Percentiles rank a stretch among this genome's conserved stretches.
These are phyloP conservation scores for Eilema griseolum DNA, from an alignment of 2,888 invertebrate genomes.

Conservation along the genomic window DNA sequence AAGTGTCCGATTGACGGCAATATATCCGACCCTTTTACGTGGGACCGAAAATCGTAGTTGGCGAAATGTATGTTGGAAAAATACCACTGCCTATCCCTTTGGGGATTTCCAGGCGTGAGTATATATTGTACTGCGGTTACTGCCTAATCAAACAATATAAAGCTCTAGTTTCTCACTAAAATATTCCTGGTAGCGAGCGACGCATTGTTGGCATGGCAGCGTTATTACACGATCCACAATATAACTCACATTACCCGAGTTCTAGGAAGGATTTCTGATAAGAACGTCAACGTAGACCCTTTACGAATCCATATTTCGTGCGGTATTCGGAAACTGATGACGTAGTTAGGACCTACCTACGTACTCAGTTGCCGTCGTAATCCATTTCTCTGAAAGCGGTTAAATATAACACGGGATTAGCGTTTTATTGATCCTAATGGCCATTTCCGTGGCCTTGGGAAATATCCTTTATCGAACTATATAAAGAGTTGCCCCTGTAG, in stretches of 20 bases:
- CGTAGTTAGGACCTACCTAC: neutral
- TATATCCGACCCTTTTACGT: no score
- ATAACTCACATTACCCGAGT: slow-evolving; percentile 14
- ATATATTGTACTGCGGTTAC: no score
- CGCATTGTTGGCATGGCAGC: neutral
- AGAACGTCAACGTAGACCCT: slow-evolving; percentile 3
- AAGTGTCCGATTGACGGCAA: no score
- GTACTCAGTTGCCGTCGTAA: slow-evolving; percentile 1
- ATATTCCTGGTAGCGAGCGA: neutral
- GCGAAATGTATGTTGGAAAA: no score
- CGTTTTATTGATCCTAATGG: neutral
- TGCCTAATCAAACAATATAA: neutral
- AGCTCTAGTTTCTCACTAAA: neutral
- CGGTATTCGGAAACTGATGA: slow-evolving; percentile 2
- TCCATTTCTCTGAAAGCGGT: slow-evolving; percentile 9
- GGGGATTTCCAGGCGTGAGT: no score
- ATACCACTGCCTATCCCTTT: no score
- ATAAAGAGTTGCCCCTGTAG: no score
- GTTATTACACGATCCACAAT: neutral
- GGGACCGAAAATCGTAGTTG: no score
- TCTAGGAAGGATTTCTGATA: slow-evolving; percentile 37
- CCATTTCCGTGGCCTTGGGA: neutral
- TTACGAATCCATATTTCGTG: neutral
- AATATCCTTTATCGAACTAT: neutral
- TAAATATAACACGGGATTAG: neutral